Conservation (phyloP, 2,888 invertebrate species). For the Trimorus sp. region DNA sequence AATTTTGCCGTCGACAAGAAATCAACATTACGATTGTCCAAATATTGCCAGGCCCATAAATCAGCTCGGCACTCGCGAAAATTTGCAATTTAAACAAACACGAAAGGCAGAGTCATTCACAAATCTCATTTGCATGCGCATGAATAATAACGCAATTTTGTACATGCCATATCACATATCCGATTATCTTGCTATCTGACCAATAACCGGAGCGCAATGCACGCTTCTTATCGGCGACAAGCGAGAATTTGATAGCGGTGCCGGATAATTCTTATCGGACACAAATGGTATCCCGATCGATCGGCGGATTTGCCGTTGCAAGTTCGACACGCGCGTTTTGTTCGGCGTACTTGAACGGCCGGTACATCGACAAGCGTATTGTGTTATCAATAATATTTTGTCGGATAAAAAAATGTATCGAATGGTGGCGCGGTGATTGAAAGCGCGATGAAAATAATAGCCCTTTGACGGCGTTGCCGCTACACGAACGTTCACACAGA, state of each 20-base stretch:
- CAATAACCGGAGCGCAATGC: constrained; percentile 23
- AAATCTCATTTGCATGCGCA: constrained; percentile 41
- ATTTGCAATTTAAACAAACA: constrained; percentile 42
- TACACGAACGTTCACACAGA: too few species aligned
- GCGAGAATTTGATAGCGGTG: constrained; percentile 41
- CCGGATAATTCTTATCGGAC: constrained; percentile 41
- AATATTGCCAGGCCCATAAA: constrained; percentile 26
- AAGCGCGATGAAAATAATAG: too few species aligned
- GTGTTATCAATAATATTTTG: constrained; percentile 30
- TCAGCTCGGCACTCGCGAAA: constrained; percentile 3
- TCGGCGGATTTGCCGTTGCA: neutral
- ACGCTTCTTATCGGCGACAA: constrained; percentile 33
- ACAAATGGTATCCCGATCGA: constrained; percentile 33
- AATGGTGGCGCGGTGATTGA: neutral
- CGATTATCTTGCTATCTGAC: constrained; percentile 47
- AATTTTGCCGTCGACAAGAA: constrained; percentile 29
- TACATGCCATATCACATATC: constrained; percentile 32
- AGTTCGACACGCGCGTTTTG: too few species aligned
- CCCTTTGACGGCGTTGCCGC: too few species aligned
- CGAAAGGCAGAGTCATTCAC: constrained; percentile 31
- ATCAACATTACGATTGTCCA: constrained; percentile 21
- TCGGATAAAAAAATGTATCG: constrained; percentile 16
- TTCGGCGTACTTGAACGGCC: too few species aligned
- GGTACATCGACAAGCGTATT: constrained; percentile 7
- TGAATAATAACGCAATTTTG: constrained; percentile 44